A percentile compares a stretch with the other conserved stretches of the same genome.
Conservation (phyloP, 2,113 vertebrate species). For the Anas platyrhynchos region DNA sequence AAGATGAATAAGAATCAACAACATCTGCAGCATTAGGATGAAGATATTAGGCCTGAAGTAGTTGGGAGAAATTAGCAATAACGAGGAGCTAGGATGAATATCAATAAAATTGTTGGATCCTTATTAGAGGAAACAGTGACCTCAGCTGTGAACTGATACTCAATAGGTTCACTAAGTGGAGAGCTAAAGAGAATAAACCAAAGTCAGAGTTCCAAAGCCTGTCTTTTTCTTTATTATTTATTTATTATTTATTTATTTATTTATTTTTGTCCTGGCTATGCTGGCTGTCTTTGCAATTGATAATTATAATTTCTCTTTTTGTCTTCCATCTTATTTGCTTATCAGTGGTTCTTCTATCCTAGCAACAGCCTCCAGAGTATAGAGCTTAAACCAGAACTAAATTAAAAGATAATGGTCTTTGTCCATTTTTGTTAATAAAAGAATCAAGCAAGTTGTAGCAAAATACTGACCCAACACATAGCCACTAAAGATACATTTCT, state of each 20-base stretch:
- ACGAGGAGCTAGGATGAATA: neutral
- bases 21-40: slow-evolving; percentile 24
- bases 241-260: no score
- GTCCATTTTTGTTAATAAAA: neutral
- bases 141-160: neutral
- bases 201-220: neutral
- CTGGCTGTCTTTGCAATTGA: neutral
- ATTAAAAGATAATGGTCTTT: neutral
- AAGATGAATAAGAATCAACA: slow-evolving; percentile 53
- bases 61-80: neutral
- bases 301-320: neutral
- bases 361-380: neutral
- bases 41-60: slow-evolving; percentile 34
- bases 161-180: neutral
- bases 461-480: neutral
- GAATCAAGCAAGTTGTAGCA: neutral
- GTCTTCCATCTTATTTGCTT: neutral
- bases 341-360: neutral
- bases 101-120: neutral
- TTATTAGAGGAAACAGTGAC: neutral
- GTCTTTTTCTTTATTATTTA: no score
- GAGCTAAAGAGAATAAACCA: neutral
- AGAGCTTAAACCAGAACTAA: neutral
- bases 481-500: neutral
- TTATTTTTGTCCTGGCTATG: neutral